These are phyloP conservation scores for Montipora sp. DNA, from an alignment of 64 coral and sea anemone species.

Conservation along the genomic window DNA sequence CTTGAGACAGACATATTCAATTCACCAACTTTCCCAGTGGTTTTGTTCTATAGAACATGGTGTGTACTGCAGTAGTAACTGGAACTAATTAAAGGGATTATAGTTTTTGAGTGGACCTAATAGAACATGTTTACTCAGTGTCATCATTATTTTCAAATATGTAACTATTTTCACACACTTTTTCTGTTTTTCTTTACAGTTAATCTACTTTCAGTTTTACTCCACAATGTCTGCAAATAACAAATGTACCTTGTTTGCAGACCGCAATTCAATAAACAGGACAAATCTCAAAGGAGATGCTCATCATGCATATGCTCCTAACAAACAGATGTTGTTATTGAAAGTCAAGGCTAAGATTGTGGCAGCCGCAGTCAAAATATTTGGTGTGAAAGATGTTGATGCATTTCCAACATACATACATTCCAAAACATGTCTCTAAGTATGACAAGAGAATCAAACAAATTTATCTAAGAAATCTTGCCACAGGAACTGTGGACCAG, in stretches of 20 bases:
- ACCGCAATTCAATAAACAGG: conserved; percentile 51
- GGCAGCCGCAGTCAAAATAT: conserved; percentile 4
- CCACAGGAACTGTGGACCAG: not conserved
- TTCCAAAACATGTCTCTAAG: not conserved
- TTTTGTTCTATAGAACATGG: no score
- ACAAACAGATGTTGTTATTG: conserved; percentile 34
- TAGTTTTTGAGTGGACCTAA: no score
- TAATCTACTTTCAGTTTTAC: conserved; percentile 24
- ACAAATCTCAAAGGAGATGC: conserved; percentile 48
- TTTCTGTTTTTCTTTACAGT: not conserved
- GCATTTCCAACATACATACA: not conserved
- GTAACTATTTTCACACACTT: no score
- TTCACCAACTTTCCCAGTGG: no score
- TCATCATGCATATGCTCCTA: conserved; percentile 59
- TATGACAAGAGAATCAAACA: not conserved
- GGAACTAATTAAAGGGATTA: no score
- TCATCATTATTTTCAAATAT: no score
- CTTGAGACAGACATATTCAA: no score
- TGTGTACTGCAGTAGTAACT: no score
- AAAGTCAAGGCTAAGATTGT: conserved; percentile 12
- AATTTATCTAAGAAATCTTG: conserved; percentile 4
- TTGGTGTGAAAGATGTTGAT: conserved; percentile 10
- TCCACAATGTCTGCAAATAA: conserved; percentile 30
- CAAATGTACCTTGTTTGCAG: conserved; percentile 16
- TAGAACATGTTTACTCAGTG: no score